phyloP scores from a whole-genome alignment of 2,113 vertebrate species.

The Caracal caracal region DNA sequence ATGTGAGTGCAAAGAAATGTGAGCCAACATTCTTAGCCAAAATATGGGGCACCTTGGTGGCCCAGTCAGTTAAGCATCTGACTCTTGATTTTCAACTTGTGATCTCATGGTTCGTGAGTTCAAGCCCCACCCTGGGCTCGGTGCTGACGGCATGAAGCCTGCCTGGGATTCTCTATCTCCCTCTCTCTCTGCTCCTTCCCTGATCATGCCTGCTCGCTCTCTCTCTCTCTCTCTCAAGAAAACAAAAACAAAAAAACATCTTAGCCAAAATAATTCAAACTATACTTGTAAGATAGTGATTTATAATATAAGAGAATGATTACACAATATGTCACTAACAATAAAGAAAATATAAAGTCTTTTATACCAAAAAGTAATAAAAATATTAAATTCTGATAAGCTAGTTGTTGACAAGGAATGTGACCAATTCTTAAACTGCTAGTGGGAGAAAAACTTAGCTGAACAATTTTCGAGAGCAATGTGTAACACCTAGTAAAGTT shows the following conservation, averaged over 20 bases:
- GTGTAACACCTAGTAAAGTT: not conserved
- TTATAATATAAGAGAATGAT: not conserved
- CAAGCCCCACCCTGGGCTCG: too few species aligned
- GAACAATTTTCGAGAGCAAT: not conserved
- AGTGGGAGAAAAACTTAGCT: not conserved
- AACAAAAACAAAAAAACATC: not conserved
- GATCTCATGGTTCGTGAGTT: too few species aligned
- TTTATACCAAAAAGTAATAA: not conserved
- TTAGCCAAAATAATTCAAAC: slow-evolving; percentile 44
- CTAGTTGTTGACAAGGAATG: not conserved
- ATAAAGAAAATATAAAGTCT: not conserved
- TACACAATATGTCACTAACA: not conserved
- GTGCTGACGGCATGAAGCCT: too few species aligned
- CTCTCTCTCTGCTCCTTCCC: too few species aligned
- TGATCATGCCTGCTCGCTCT: too few species aligned
- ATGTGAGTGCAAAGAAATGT: not conserved
- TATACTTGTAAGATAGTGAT: not conserved
- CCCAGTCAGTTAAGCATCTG: too few species aligned
- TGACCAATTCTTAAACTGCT: not conserved
- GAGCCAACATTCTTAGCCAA: slow-evolving; percentile 34
- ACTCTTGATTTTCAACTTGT: too few species aligned
- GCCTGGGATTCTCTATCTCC: too few species aligned
- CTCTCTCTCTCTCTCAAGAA: too few species aligned
- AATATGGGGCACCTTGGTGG: not conserved
- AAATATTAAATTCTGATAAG: not conserved